Base-by-base conservation (phyloP, 2,797 vertebrate species). In the Crocodylus rhombifer region DNA sequence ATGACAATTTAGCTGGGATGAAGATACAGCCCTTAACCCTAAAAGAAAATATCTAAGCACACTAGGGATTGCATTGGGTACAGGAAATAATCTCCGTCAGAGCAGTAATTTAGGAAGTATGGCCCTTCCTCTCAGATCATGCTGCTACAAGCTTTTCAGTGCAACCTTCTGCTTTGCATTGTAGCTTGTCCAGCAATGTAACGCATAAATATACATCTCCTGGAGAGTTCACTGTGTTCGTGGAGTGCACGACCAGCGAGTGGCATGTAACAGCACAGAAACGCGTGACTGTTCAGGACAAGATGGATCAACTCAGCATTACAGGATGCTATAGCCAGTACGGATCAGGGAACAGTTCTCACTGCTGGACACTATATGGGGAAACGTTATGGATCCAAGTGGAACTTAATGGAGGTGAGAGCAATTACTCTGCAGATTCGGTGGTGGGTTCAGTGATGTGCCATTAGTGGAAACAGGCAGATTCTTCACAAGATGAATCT, bases 261-360 rank as follows among this genome's bases (percentile, higher is more conserved):
- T 99, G 99, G 99, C 99, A 99, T 0, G 99, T 99, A 80, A 97
- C 96, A 1, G 98, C 99, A n/a, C 98, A 99, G 94, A 98, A 95
- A 94, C 84, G 84, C 80, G 98, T 99, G 90, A 98, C 92, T 1
- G 95, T 99, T 20, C 98, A 96, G 60, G 98, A 99, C 20, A 98
- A 96, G 26, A 93, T 97, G 56, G 97, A 98, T 56, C 95, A 94
- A 14, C 98, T 99, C 80, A 96, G 87, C 21, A 90, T 96, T 26
- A 97, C 98, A 3, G 97, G 94, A 21, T 99, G 99, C 95, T 98
- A 98, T 63, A 97, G 98, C 97, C 94, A 93, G n/a, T 97, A 98
- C 15, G 92, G 85, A 18, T 95, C 98, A 83, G 98, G 97, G 94
- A 97, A 95, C 88, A 92, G 96, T 92, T 92, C 94, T 60, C 96